These are phyloP conservation scores for Drosophila neutralis DNA, from an alignment of 2,888 invertebrate species.

Conservation along the genomic window DNA sequence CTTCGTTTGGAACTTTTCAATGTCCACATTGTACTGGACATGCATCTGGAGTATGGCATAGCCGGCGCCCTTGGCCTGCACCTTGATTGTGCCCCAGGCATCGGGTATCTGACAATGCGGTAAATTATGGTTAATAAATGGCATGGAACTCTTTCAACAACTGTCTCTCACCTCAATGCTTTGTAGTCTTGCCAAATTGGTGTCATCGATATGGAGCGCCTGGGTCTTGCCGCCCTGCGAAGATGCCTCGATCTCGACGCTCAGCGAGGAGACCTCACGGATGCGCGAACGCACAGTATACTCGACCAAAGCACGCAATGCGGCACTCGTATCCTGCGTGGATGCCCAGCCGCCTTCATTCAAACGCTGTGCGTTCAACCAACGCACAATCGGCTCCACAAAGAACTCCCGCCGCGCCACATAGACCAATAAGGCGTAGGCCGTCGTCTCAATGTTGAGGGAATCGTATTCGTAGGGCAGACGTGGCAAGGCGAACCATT, in stretches of 20 bases:
- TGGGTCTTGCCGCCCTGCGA: conserved; percentile 89
- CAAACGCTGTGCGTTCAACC: conserved; percentile 94
- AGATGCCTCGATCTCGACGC: conserved; percentile 93
- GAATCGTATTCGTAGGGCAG: conserved; percentile 95
- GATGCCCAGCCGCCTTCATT: conserved; percentile 95
- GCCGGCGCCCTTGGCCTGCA: conserved; percentile 96
- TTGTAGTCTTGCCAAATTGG: conserved; percentile 92
- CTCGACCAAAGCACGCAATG: conserved; percentile 94
- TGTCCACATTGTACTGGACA: conserved; percentile 96
- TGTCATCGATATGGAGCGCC: conserved; percentile 89
- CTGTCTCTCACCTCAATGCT: conserved; percentile 88
- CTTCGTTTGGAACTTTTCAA: conserved; percentile 91
- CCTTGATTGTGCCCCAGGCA: conserved; percentile 97
- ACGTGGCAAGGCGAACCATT: conserved; percentile 94
- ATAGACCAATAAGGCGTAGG: conserved; percentile 95
- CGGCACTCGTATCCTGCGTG: conserved; percentile 94
- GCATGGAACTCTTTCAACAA: neutral
- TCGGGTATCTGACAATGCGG: conserved; percentile 89
- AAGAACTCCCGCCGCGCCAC: conserved; percentile 93
- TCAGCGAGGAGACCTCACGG: conserved; percentile 92
- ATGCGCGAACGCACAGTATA: conserved; percentile 94
- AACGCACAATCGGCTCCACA: conserved; percentile 94
- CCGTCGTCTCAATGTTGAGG: conserved; percentile 96
- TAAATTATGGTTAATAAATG: neutral
- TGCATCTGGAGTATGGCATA: conserved; percentile 97